Evolutionary conservation across 1,140 invertebrate species (phyloP), one percentile per base, ranked within the genome.

Genomic region (Sipha flava): DNA sequence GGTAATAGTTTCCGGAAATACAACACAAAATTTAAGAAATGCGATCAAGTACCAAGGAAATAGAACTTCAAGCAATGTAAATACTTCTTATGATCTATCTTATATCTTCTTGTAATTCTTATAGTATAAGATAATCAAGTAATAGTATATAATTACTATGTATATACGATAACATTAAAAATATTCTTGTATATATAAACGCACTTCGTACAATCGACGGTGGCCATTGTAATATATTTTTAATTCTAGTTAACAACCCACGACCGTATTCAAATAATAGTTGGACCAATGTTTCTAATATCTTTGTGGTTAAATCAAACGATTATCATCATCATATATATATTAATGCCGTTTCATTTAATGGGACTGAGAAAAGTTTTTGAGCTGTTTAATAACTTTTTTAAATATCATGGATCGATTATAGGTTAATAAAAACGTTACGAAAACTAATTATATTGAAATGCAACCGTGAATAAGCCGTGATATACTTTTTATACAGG

Each of bases 181-280:
- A n/a, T n/a, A n/a, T n/a, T n/a, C n/a, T n/a, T n/a, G n/a, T n/a
- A n/a, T n/a, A n/a, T n/a, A n/a, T n/a, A n/a, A n/a, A n/a, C n/a
- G n/a, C n/a, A n/a, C n/a, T n/a, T n/a, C n/a, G n/a, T n/a, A n/a
- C n/a, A 26, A 16, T 26, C n/a, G 16, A 6, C 26, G 4, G 6
- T 21, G n/a, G 54, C 6, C 26, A 26, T 16, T 9, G 23, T n/a
- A 47, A 16, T 14, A 21, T 45, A 43, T 6, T 26, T 26, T 68
- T 52, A 0, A 21, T 72, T 57, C n/a, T 23, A 80, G 80, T 21
- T 75, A 12, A 75, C 52, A 0, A 72, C 64, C 26, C 80, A 80
- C 45, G 80, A 80, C n/a, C 68, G 68, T 37, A 77, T 73, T 23
- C 80, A 80, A 23, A 80, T 75, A 3, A 75, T 80, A 12, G 66